Evolutionary conservation across 2,888 invertebrate species (phyloP).

Genomic region (Chouioia cunea): DNA sequence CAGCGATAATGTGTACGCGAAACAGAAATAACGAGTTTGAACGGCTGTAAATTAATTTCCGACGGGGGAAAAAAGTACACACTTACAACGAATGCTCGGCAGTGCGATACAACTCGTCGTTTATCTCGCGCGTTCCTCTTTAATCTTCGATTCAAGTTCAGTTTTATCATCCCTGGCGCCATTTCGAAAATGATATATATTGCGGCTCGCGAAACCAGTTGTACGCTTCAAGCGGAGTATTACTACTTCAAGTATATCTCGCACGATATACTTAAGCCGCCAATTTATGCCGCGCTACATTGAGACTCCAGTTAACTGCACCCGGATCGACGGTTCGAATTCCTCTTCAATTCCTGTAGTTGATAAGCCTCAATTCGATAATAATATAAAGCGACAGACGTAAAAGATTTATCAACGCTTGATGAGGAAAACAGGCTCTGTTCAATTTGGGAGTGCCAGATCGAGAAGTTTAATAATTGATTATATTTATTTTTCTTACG

Average conservation of each 20-base stretch:
- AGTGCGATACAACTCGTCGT: too few species aligned
- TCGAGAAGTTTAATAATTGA: too few species aligned
- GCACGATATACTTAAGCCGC: slow-evolving; percentile 42
- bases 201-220: slow-evolving; percentile 26
- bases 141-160: slow-evolving; percentile 15
- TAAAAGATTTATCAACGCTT: slow-evolving; percentile 16
- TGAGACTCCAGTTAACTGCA: too few species aligned
- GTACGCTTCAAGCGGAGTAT: slow-evolving; percentile 50
- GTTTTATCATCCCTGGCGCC: slow-evolving; percentile 15
- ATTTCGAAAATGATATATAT: slow-evolving; percentile 32
- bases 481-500: too few species aligned
- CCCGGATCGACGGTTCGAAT: slow-evolving; percentile 33
- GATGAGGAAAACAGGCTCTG: too few species aligned
- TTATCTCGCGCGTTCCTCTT: slow-evolving; percentile 4
- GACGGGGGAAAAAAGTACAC: too few species aligned
- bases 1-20: too few species aligned
- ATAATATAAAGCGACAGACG: background rate
- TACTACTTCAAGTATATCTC: slow-evolving; percentile 56
- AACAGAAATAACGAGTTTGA: too few species aligned
- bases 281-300: slow-evolving; percentile 32
- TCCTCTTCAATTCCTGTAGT: slow-evolving; percentile 29
- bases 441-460: too few species aligned
- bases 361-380: slow-evolving; percentile 14
- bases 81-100: too few species aligned
- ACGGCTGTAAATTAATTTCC: too few species aligned